Percentiles rank a stretch among this genome's conserved stretches.
phyloP scores from a whole-genome alignment of 2,888 invertebrate genomes.

The Brachyptera risi region DNA sequence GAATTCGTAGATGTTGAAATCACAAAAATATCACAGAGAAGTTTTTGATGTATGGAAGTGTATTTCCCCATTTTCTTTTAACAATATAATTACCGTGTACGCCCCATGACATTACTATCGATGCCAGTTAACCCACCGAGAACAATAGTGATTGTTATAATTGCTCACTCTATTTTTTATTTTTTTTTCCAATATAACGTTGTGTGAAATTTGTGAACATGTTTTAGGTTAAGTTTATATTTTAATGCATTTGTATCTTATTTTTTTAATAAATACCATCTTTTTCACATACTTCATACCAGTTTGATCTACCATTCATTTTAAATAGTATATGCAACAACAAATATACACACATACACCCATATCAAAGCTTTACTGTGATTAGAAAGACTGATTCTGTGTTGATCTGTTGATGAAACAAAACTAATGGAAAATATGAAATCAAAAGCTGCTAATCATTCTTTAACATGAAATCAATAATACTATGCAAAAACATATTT shows the following conservation, averaged over 20 bases:
- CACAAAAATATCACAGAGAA: slow-evolving; percentile 1
- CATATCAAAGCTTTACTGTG: slow-evolving; percentile 56
- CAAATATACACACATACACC: slow-evolving; percentile 32
- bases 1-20: not conserved
- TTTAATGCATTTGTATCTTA: slow-evolving; percentile 27
- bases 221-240: not conserved
- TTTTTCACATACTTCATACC: slow-evolving; percentile 26
- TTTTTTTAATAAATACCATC: slow-evolving; percentile 29
- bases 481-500: too few species aligned
- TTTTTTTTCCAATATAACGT: not conserved
- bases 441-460: too few species aligned
- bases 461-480: too few species aligned
- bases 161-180: not conserved
- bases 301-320: slow-evolving; percentile 24
- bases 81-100: not conserved
- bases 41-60: slow-evolving; percentile 9
- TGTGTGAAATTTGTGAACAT: slow-evolving; percentile 5
- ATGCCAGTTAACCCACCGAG: slow-evolving; percentile 6
- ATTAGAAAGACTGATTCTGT: slow-evolving; percentile 53
- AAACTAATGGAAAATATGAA: too few species aligned
- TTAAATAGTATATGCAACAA: slow-evolving; percentile 8
- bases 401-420: slow-evolving; percentile 31
- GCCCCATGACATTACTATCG: not conserved
- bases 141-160: not conserved
- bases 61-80: slow-evolving; percentile 10